These are phyloP conservation scores for Acyrthosiphon pisum DNA, from an alignment of 1,140 invertebrate genomes.

Conservation along the genomic window DNA sequence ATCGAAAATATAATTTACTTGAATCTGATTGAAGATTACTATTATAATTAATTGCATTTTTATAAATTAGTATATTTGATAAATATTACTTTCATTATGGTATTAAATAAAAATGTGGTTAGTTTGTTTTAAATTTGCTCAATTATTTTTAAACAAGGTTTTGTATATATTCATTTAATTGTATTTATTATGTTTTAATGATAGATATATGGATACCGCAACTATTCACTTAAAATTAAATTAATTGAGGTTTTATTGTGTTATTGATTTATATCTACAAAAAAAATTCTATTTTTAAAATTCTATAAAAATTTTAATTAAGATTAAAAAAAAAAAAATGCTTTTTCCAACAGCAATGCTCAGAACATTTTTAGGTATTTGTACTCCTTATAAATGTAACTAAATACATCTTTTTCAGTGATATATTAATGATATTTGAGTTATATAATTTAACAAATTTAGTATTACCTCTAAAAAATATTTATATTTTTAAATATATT, in stretches of 20 bases:
- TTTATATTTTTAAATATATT: background rate
- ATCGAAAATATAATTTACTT: constrained; percentile 62
- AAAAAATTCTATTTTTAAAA: background rate
- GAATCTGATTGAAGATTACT: constrained; percentile 38
- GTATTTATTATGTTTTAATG: background rate
- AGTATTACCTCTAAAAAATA: too few species aligned
- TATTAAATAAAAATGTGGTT: background rate
- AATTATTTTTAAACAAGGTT: background rate
- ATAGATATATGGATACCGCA: background rate
- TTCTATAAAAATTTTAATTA: too few species aligned
- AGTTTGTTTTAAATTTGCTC: background rate
- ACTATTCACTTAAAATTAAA: background rate
- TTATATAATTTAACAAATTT: background rate
- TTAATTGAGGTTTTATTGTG: too few species aligned
- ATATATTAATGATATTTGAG: background rate
- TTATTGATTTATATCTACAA: too few species aligned
- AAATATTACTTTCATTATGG: background rate
- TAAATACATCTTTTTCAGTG: background rate
- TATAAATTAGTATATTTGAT: background rate
- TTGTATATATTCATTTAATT: background rate
- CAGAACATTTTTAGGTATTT: background rate
- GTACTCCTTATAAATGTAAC: background rate
- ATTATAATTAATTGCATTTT: background rate
- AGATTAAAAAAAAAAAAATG: too few species aligned
- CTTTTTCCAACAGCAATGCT: background rate